Percentiles rank a stretch among this genome's conserved stretches.
Evolutionary conservation across 2,113 vertebrate genomes (phyloP).

Genomic region (Alosa alosa): DNA sequence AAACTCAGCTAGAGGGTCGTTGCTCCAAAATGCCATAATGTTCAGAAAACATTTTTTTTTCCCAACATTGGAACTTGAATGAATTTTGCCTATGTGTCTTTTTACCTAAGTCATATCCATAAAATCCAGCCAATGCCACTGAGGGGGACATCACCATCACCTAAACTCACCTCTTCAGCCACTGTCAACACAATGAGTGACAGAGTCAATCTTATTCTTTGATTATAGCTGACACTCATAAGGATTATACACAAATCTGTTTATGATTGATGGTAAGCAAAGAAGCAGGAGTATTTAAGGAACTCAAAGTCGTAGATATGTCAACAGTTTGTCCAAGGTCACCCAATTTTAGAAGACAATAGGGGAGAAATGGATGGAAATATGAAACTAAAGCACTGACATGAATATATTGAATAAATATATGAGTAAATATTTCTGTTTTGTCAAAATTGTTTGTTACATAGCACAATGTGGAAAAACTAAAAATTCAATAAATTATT

Average conservation of each 20-base stretch:
- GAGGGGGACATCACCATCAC: not conserved
- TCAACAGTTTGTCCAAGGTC: conserved; percentile 36
- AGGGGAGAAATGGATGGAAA: not conserved
- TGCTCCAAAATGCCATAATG: not conserved
- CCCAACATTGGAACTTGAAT: not conserved
- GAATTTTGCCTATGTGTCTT: not conserved
- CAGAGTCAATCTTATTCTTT: conserved; percentile 65
- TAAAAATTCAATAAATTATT: not conserved
- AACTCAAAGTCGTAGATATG: conserved; percentile 52
- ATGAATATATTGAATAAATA: too few species aligned
- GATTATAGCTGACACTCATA: conserved; percentile 62
- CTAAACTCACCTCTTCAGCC: not conserved
- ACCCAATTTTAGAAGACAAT: not conserved
- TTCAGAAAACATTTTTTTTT: not conserved
- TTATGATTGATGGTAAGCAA: conserved; percentile 44
- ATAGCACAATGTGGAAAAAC: too few species aligned
- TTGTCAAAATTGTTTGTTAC: too few species aligned
- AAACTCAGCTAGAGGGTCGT: not conserved
- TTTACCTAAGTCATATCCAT: not conserved
- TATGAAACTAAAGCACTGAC: not conserved
- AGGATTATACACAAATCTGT: conserved; percentile 64
- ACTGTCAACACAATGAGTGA: not conserved
- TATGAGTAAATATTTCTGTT: too few species aligned
- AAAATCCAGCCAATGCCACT: not conserved
- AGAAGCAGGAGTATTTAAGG: conserved; percentile 32